phyloP scores from a whole-genome alignment of 30 jellyfish, hydroid and myxozoan species.

The Aurelia sp. region DNA sequence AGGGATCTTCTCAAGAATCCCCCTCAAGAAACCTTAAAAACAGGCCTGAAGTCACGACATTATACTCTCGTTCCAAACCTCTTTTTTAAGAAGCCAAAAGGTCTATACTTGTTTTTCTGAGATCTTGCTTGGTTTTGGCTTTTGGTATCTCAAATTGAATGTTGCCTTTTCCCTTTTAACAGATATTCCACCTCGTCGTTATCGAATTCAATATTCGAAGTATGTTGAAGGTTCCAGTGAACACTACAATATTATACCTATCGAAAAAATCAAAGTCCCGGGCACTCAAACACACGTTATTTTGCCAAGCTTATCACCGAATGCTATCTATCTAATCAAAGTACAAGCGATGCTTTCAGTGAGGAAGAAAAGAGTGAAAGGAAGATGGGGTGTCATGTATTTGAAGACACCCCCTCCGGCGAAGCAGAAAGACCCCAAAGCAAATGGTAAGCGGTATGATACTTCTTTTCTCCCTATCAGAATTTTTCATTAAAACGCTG shows the following conservation, averaged over 20 bases:
- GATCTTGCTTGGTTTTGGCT: background rate
- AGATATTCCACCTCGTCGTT: slow-evolving; percentile 60
- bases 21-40: too few species aligned
- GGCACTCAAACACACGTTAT: slow-evolving; percentile 38
- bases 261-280: slow-evolving; percentile 17
- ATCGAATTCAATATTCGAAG: slow-evolving; percentile 25
- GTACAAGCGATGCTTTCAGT: slow-evolving; percentile 51
- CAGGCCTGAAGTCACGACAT: too few species aligned
- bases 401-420: slow-evolving; percentile 51
- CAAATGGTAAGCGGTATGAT: background rate
- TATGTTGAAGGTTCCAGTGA: slow-evolving; percentile 62
- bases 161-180: background rate
- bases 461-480: background rate
- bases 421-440: background rate
- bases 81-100: too few species aligned
- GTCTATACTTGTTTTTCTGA: background rate
- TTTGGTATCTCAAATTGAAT: background rate
- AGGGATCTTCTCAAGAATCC: too few species aligned
- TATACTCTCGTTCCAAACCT: too few species aligned
- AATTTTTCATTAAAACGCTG: too few species aligned
- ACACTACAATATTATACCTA: slow-evolving; percentile 47
- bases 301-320: slow-evolving; percentile 23
- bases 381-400: slow-evolving; percentile 42
- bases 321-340: slow-evolving; percentile 39
- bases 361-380: slow-evolving; percentile 30